phyloP scores from a whole-genome alignment of 1,140 invertebrate species.

The Monomorium pharaonis region DNA sequence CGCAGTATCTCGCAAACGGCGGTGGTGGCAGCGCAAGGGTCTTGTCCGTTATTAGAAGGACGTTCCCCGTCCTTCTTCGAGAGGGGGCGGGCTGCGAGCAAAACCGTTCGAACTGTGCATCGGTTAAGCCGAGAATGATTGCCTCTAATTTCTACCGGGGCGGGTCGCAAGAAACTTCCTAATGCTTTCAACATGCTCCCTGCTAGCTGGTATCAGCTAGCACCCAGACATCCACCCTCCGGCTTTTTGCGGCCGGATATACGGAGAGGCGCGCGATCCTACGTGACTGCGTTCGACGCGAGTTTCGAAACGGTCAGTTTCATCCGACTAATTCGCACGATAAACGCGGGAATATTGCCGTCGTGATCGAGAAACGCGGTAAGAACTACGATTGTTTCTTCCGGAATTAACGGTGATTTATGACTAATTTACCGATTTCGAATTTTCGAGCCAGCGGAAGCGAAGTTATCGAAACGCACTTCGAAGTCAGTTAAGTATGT shows the following conservation, averaged over 20 bases:
- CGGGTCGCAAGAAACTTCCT: conserved; percentile 79
- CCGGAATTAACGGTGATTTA: conserved; percentile 43
- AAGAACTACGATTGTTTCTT: conserved; percentile 34
- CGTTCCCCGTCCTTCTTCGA: conserved; percentile 4
- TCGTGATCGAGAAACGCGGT: conserved; percentile 30
- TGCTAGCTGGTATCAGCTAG: conserved; percentile 68
- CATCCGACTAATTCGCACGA: conserved; percentile 37
- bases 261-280: conserved; percentile 51
- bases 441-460: not conserved
- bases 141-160: conserved; percentile 79
- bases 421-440: conserved; percentile 14
- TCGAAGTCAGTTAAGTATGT: not conserved
- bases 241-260: conserved; percentile 62
- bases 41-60: conserved; percentile 61
- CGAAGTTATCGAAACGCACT: not conserved
- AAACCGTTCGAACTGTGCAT: conserved; percentile 77
- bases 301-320: conserved; percentile 45
- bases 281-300: conserved; percentile 54
- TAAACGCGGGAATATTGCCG: conserved; percentile 57
- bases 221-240: conserved; percentile 12
- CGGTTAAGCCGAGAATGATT: conserved; percentile 82
- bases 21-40: not conserved
- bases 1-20: conserved; percentile 21
- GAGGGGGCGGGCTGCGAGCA: conserved; percentile 50
- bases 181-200: conserved; percentile 81